These are phyloP conservation scores for Porites lutea DNA, from an alignment of 64 coral and sea anemone species.

Conservation along the genomic window DNA sequence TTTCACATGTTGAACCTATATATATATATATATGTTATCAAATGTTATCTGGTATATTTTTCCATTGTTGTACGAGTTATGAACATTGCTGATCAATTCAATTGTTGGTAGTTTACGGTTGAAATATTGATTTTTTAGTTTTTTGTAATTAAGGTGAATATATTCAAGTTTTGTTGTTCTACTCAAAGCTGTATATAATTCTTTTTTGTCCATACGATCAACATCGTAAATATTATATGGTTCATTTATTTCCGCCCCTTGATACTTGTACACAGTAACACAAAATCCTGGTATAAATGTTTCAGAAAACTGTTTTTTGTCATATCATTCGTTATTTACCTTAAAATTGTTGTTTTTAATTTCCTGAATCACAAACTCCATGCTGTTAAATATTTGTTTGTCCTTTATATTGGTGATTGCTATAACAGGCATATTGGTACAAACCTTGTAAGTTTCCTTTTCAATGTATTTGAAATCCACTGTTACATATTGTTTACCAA, in stretches of 20 bases:
- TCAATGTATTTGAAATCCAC: conserved; percentile 32
- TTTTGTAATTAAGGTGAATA: conserved; percentile 7
- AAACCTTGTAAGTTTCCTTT: conserved; percentile 3
- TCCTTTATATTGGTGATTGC: conserved; percentile 30
- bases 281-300: conserved; percentile 25
- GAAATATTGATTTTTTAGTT: conserved; percentile 16
- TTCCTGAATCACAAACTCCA: conserved; percentile 9
- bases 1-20: conserved; percentile 46
- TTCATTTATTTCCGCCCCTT: conserved; percentile 36
- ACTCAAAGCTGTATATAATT: conserved; percentile 24
- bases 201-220: conserved; percentile 47
- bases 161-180: conserved; percentile 31
- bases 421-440: neutral
- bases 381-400: conserved; percentile 19
- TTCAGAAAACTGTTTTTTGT: conserved; percentile 3
- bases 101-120: neutral
- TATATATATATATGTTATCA: neutral
- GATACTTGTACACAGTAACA: conserved; percentile 33
- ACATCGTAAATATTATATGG: conserved; percentile 27
- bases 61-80: conserved; percentile 11
- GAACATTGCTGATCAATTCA: conserved; percentile 22
- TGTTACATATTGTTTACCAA: neutral
- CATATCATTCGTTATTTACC: conserved; percentile 17
- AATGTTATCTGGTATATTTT: conserved; percentile 61
- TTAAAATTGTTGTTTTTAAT: neutral